Conservation (phyloP, 2,113 vertebrate species). For the Laticauda laticaudata region DNA sequence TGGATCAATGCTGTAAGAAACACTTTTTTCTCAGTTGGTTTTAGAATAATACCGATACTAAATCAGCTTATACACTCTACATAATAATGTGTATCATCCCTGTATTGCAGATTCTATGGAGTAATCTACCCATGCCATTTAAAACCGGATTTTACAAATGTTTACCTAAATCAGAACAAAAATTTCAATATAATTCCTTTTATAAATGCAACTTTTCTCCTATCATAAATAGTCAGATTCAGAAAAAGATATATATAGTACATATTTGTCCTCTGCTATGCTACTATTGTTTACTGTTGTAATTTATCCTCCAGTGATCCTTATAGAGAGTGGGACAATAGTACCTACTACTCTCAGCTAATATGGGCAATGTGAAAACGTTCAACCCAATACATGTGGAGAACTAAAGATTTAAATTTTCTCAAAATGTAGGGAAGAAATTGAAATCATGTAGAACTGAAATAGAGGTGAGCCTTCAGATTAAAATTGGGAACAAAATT, state of each 20-base stretch:
- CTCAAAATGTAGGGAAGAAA: neutral
- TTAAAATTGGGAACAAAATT: neutral
- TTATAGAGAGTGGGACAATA: neutral
- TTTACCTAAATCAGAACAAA: neutral
- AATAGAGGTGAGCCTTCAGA: neutral
- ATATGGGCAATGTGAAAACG: neutral
- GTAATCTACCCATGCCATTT: neutral
- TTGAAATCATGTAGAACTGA: neutral
- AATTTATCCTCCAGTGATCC: neutral
- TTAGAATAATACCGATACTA: neutral
- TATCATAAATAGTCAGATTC: neutral
- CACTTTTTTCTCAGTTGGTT: slow-evolving; percentile 48
- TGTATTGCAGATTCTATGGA: neutral
- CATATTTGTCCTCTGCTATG: neutral
- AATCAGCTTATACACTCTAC: neutral
- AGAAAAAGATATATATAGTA: neutral
- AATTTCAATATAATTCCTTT: neutral
- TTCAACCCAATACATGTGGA: neutral
- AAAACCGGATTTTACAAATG: neutral
- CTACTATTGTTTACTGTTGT: neutral
- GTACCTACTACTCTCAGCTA: neutral
- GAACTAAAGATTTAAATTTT: neutral
- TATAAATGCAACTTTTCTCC: neutral
- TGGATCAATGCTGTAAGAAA: slow-evolving; percentile 88
- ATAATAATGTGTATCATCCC: neutral